Base-by-base conservation (phyloP, 2,113 vertebrate genomes). In the Shinisaurus crocodilurus region DNA sequence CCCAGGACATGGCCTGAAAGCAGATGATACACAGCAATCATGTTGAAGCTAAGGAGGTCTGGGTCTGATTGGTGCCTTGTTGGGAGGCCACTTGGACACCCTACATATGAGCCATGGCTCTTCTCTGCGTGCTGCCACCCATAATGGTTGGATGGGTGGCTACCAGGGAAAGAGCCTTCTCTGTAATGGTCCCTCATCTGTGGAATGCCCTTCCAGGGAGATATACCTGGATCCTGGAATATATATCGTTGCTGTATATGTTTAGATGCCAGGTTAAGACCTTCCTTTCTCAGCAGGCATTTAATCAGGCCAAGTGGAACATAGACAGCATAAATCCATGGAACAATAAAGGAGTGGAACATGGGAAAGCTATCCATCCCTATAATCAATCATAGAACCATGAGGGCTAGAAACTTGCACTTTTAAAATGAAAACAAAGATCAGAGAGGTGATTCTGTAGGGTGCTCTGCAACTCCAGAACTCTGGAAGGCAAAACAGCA, bases 401-500 rank as follows among this genome's bases (percentile, higher is more conserved):
- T 25, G 60, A 77, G 1, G 50, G 13, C 16, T 77, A 23, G 37
- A 80, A 16, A 48, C 48, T 13, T 34, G 48, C 48, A 32, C 29
- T 34, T 81, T 6, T 8, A 15, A 80, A 50, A 32, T 29, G 77
- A 50, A 16, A 18, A 29, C 29, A 81, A 34, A 50, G 37, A 37
- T 43, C 2, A 34, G 75, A 43, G 1, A 43, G 34, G 7, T 3
- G 1, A 75, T 75, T 37, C 40, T 37, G 37, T 37, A 20, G 34
- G 57, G 45, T 45, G 6, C 9, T 27, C 34, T 85, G 43, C 83
- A 75, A 12, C 20, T 9, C 40, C 1, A 83, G 50, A 79, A 29
- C 0, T 34, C 0, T 0, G 10, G 27, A 40, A 85, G 72, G 48
- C 0, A 9, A 0, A 7, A 0, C 7, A 54, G 72, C 8, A 0